Conservation (phyloP, 2,113 vertebrate species). For the Cheilinus undulatus region DNA sequence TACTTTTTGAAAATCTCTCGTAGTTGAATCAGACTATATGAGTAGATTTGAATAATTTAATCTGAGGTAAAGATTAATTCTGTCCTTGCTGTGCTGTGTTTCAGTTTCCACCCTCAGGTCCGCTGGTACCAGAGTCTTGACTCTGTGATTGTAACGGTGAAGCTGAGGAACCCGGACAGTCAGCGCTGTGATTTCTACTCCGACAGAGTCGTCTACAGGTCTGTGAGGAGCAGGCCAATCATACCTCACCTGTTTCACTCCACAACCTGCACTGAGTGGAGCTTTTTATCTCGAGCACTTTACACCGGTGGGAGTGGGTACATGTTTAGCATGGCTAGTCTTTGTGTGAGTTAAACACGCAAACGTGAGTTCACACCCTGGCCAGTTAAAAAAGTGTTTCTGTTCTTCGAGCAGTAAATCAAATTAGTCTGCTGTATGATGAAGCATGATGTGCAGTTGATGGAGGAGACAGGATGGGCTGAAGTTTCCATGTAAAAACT, state of each 20-base stretch:
- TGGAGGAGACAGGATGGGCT: too few species aligned
- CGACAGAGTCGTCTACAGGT: conserved; percentile 81
- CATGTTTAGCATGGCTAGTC: conserved; percentile 32
- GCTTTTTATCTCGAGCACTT: conserved; percentile 7
- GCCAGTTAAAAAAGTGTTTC: too few species aligned
- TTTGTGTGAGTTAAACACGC: conserved; percentile 7
- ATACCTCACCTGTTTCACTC: neutral
- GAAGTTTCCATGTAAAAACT: too few species aligned
- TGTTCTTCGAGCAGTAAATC: neutral
- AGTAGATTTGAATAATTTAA: neutral
- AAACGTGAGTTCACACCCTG: too few species aligned
- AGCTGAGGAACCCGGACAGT: conserved; percentile 72
- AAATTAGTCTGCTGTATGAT: neutral
- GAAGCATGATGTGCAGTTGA: too few species aligned
- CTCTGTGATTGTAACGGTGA: conserved; percentile 63
- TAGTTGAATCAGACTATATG: neutral
- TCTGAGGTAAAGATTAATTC: neutral
- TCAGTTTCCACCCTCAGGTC: conserved; percentile 79
- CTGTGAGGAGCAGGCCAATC: neutral
- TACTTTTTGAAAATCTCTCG: neutral
- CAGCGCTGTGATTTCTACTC: conserved; percentile 77
- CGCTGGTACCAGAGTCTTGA: conserved; percentile 77
- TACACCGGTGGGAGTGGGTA: conserved; percentile 38
- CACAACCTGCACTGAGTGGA: neutral
- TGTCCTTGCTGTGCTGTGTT: neutral